Conservation (phyloP, 2,113 vertebrate species). For the Myiopsitta monachus region DNA sequence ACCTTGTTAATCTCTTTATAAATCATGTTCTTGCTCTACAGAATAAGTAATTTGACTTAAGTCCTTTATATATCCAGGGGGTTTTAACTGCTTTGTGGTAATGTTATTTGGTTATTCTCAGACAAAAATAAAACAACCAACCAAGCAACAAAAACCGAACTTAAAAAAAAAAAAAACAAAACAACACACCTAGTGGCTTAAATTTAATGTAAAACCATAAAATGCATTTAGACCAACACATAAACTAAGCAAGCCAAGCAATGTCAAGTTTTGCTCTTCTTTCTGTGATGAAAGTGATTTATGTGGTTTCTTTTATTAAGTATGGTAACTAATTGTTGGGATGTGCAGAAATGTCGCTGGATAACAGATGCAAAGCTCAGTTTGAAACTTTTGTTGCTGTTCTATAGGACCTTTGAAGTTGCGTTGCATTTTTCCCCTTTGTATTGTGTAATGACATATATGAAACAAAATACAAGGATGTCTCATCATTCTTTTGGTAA, state of each 20-base stretch:
- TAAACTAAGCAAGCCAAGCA: background rate
- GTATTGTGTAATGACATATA: background rate
- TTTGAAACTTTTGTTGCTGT: background rate
- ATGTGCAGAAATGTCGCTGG: background rate
- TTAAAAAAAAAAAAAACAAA: background rate
- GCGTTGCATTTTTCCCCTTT: background rate
- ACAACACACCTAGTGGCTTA: background rate
- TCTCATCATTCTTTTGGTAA: background rate
- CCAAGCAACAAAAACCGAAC: background rate
- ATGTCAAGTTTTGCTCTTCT: background rate
- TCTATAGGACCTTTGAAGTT: background rate
- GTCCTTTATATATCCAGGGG: background rate
- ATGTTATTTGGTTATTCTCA: background rate
- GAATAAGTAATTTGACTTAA: background rate
- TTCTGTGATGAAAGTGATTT: background rate
- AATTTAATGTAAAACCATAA: slow-evolving; percentile 1
- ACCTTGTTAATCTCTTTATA: background rate
- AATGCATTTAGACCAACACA: background rate
- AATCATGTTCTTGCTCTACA: slow-evolving; percentile 18
- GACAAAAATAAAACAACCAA: background rate
- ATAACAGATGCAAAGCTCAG: background rate
- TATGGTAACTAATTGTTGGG: background rate
- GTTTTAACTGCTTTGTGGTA: background rate
- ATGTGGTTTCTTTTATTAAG: background rate
- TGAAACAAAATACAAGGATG: background rate